Percentiles rank a stretch among this genome's conserved stretches.
phyloP scores from a whole-genome alignment of 2,888 invertebrate genomes.

The Diaperis boleti region DNA sequence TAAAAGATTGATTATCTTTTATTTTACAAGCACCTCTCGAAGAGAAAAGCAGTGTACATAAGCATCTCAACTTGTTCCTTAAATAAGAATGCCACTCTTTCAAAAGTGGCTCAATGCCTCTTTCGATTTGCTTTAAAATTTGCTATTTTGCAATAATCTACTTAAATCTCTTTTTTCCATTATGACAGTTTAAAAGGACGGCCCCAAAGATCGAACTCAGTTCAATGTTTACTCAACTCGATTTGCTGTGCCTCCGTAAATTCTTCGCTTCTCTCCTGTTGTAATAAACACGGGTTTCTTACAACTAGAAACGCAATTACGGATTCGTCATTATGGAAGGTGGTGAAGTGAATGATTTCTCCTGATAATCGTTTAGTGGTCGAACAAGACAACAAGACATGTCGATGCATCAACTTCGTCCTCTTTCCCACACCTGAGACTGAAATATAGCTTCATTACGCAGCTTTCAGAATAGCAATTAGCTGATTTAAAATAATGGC shows the following conservation, averaged over 20 bases:
- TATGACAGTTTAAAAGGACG: constrained; percentile 20
- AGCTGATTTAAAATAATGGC: neutral
- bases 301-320: constrained; percentile 14
- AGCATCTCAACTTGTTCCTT: too few relatives aligned
- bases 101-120: neutral
- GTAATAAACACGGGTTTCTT: constrained; percentile 12
- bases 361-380: constrained; percentile 12
- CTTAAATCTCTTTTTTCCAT: constrained; percentile 13
- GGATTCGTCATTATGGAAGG: constrained; percentile 15
- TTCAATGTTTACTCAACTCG: constrained; percentile 11
- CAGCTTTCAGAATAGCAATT: constrained; percentile 19
- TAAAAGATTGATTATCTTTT: too few relatives aligned
- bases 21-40: too few relatives aligned
- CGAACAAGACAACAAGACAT: too few relatives aligned
- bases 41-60: too few relatives aligned
- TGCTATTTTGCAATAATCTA: constrained; percentile 5
- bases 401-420: neutral
- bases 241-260: constrained; percentile 2
- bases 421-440: neutral
- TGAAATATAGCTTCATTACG: constrained; percentile 12
- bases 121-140: too few relatives aligned
- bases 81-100: too few relatives aligned
- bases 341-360: constrained; percentile 21
- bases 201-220: constrained; percentile 14
- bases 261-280: constrained; percentile 8